Base-by-base conservation (phyloP, 1,140 invertebrate genomes). In the Neotoxoptera formosana region DNA sequence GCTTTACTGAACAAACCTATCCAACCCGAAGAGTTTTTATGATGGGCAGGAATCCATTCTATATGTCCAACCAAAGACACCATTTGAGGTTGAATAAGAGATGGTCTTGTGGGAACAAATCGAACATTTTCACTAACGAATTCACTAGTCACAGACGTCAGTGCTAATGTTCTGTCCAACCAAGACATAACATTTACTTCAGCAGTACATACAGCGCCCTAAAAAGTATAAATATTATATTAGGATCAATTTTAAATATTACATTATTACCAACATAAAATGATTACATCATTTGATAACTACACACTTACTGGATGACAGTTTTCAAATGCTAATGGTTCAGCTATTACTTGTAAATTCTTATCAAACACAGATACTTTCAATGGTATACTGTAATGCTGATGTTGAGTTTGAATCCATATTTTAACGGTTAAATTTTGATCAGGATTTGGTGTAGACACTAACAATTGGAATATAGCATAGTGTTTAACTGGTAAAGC, bases 121-220 rank as follows among this genome's bases (percentile, higher is more conserved):
- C 91, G 45, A n/a, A 93, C 76, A 84, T 93, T 93, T 36, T 93
- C 91, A 86, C 91, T 93, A 30, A 93, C 91, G 56, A 93, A 93
- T 93, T 93, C 91, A 93, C 91, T 93, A 21, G 91, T 93, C 9
- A 93, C 91, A 41, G 91, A 93, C 9, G 91, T 93, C 6, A 93
- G 84, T 36, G 91, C 91, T 84, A 93, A 93, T 84, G 81, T 93
- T 93, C 91, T 86, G 25, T 93, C 91, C 30, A 93, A 41, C 91
- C 91, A 93, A 23, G 91, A 93, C 91, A 93, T 93, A 36, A 93
- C 91, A 93, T 93, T 86, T n/a, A 93, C 91, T 93, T 93, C 91
- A 45, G 91, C 91, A 41, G 91, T 93, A 20, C 91, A 93, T 23
- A 93, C 91, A 45, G 91, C 91, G 1, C 91, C 91, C 91, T 93